Evolutionary conservation across 2,797 vertebrate genomes (phyloP).

Genomic region (Spheniscus humboldti): DNA sequence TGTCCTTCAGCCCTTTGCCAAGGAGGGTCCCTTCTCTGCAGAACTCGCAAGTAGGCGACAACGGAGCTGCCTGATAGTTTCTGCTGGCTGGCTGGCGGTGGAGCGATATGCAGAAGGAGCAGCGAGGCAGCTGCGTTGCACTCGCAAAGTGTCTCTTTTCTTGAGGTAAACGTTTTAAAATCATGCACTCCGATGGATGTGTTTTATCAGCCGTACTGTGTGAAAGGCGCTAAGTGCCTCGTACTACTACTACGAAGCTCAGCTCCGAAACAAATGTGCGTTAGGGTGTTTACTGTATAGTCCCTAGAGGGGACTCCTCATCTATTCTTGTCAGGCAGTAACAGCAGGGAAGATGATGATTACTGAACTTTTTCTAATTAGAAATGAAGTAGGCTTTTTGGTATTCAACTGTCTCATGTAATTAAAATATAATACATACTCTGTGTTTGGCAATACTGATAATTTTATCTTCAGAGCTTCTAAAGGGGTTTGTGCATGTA

Average conservation of each 20-base stretch:
- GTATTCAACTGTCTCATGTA: conserved; percentile 14
- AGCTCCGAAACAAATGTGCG: neutral
- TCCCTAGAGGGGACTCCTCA: neutral
- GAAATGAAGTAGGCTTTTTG: conserved; percentile 31
- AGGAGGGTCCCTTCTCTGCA: neutral
- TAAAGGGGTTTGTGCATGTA: neutral
- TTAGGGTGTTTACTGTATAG: neutral
- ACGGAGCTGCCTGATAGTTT: neutral
- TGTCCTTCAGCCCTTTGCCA: neutral
- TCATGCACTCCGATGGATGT: neutral
- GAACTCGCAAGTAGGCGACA: neutral
- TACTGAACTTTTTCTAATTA: conserved; percentile 50
- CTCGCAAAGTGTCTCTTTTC: neutral
- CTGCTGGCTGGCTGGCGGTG: neutral
- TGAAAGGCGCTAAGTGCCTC: neutral
- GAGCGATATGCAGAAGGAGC: neutral
- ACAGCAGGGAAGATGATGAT: neutral
- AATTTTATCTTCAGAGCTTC: conserved; percentile 29
- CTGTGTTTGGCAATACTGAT: conserved; percentile 29
- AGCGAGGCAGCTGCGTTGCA: neutral
- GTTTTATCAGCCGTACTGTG: neutral
- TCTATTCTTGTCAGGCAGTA: conserved; percentile 35
- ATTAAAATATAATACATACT: conserved; percentile 39
- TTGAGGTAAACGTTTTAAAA: neutral
- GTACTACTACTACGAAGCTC: neutral